phyloP scores from a whole-genome alignment of 2,113 vertebrate genomes.

The Rhineura floridana region DNA sequence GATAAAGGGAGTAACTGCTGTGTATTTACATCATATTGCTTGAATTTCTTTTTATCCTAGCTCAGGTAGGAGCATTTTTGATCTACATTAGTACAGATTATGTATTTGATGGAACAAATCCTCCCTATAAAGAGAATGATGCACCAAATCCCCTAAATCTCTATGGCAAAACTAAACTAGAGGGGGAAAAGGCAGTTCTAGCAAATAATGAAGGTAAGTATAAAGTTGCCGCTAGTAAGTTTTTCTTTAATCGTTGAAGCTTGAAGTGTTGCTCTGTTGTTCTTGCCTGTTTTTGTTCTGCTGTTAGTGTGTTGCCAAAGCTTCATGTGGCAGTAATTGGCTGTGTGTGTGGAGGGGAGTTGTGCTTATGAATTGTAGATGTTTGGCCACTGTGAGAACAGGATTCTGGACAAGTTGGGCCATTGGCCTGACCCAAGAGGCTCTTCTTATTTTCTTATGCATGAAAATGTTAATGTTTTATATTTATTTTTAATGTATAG shows the following conservation, averaged over 20 bases:
- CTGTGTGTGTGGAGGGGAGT: too few species aligned
- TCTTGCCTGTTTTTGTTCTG: too few species aligned
- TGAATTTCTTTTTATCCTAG: constrained; percentile 57
- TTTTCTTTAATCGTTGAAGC: not conserved
- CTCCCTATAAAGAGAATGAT: constrained; percentile 93
- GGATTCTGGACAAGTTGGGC: too few species aligned
- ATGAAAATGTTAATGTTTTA: too few species aligned
- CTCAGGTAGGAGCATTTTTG: constrained; percentile 82
- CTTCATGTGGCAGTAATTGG: too few species aligned
- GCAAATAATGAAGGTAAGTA: constrained; percentile 87
- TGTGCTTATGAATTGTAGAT: too few species aligned
- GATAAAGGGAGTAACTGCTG: not conserved
- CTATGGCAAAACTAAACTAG: constrained; percentile 93
- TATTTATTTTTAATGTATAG: too few species aligned
- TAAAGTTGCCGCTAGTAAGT: not conserved
- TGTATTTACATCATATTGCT: not conserved
- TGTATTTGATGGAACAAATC: constrained; percentile 92
- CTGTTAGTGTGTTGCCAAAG: too few species aligned
- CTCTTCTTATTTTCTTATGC: too few species aligned
- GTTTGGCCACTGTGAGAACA: too few species aligned
- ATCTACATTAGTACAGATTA: constrained; percentile 97
- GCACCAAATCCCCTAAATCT: constrained; percentile 88
- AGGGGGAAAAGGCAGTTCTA: constrained; percentile 89
- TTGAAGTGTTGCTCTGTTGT: too few species aligned
- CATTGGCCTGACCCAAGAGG: too few species aligned